phyloP scores from a whole-genome alignment of 1,140 invertebrate genomes.

The Ctenoplectra terminalis region DNA sequence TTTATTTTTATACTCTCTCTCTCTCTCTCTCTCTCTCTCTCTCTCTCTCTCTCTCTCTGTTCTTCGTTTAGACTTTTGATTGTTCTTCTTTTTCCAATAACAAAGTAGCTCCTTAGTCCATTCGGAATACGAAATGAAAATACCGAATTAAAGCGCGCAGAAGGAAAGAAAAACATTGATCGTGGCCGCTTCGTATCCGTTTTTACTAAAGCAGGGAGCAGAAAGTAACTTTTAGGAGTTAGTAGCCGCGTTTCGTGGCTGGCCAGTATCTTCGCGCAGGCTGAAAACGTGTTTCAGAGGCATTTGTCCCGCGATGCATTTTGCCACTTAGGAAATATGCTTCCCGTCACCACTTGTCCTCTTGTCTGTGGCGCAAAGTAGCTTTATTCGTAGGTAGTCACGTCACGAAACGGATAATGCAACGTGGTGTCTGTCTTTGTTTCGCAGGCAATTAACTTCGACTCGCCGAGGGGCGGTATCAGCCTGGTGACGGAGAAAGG shows the following conservation, averaged over 20 bases:
- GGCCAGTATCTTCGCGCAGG: not conserved
- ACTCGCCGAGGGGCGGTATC: conserved; percentile 90
- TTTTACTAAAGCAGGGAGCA: not conserved
- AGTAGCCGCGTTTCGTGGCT: not conserved
- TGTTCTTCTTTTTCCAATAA: no score
- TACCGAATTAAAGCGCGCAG: no score
- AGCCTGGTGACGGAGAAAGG: conserved; percentile 92
- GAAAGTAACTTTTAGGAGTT: not conserved
- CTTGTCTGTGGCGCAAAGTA: conserved; percentile 23
- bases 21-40: no score
- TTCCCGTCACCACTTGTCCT: conserved; percentile 41
- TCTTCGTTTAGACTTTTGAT: no score
- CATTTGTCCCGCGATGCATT: conserved; percentile 48
- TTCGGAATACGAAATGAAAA: no score
- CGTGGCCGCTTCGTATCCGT: not conserved
- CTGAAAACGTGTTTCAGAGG: conserved; percentile 44
- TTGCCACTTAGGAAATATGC: conserved; percentile 35
- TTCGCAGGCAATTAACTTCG: conserved; percentile 89
- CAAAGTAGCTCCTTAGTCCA: no score
- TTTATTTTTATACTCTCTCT: not conserved
- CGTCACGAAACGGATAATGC: conserved; percentile 38
- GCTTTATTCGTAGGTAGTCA: conserved; percentile 44
- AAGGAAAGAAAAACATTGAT: no score
- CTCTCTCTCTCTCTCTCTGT: no score
- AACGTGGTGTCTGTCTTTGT: conserved; percentile 51